Evolutionary conservation across 2,888 invertebrate species (phyloP).

Genomic region (Lepidochitona cinerea): DNA sequence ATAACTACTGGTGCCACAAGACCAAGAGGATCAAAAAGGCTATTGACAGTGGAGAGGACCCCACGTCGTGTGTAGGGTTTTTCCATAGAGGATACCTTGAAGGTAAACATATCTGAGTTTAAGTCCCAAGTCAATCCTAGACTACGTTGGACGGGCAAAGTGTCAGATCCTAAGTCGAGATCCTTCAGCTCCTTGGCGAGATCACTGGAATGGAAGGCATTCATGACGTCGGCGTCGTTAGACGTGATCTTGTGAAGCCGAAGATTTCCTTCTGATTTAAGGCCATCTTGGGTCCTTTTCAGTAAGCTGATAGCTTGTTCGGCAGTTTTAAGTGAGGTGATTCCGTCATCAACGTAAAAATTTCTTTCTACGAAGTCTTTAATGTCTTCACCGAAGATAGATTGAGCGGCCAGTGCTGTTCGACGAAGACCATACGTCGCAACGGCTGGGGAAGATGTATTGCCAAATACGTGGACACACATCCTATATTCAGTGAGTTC

Average conservation of each 20-base stretch:
- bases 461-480: slow-evolving; percentile 27
- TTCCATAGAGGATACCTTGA: slow-evolving; percentile 12
- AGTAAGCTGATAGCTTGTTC: slow-evolving; percentile 26
- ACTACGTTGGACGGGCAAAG: slow-evolving; percentile 4
- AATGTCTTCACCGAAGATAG: slow-evolving; percentile 18
- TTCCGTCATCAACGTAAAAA: slow-evolving; percentile 40
- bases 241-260: slow-evolving; percentile 40
- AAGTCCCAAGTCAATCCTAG: slow-evolving; percentile 29
- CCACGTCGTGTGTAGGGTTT: slow-evolving; percentile 33
- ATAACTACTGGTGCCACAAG: slow-evolving; percentile 34
- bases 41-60: slow-evolving; percentile 29
- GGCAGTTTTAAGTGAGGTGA: slow-evolving; percentile 21
- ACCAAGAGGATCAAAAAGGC: slow-evolving; percentile 38
- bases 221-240: slow-evolving; percentile 31
- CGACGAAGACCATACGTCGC: slow-evolving; percentile 13
- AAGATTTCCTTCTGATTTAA: slow-evolving; percentile 25
- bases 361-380: slow-evolving; percentile 23
- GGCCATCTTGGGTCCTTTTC: slow-evolving; percentile 26
- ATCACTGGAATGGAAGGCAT: slow-evolving; percentile 31
- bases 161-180: slow-evolving; percentile 24
- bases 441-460: slow-evolving; percentile 17
- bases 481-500: slow-evolving; percentile 18
- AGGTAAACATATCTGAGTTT: slow-evolving; percentile 24
- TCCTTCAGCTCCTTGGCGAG: slow-evolving; percentile 29
- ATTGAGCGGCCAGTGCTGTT: slow-evolving; percentile 9